Evolutionary conservation across 2,888 invertebrate species (phyloP), one percentile per base, ranked within the genome.

Genomic region (Zootermopsis nevadensis): DNA sequence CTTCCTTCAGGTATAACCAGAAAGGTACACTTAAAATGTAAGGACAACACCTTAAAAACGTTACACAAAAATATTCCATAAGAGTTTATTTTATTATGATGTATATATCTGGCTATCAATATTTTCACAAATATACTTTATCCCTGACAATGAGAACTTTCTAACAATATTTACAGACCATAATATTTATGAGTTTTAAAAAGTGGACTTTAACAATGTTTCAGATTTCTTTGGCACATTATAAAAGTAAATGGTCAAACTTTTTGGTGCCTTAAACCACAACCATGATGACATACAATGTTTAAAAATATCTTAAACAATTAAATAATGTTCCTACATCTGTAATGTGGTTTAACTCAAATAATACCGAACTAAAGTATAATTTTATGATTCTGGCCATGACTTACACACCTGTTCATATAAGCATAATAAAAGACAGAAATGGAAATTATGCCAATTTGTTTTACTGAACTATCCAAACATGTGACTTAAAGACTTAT

Each of bases 231-330:
- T 82, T 82, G 82, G 82, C 82, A 82, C 82, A 53, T 82, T 82
- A 82, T 55, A 82, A 82, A 82, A 82, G 76, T 82, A 82, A 72
- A 35, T 82, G 82, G 82, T 82, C 76, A 53, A 53, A 72, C 72
- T 27, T 53, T 81, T 42, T 33, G 33, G 66, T 66, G 33, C n/a
- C 66, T 60, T 66, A 66, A 79, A 60, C 35, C 35, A 79, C 79
- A 81, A 81, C 69, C 33, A 69, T 48, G n/a, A 53, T n/a, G 72
- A 81, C 60, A 69, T 30, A 31, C 72, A 53, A n/a, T 60, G 27
- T 27, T 60, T n/a, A 19, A 30, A 81, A 31, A 81, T 15, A 33
- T n/a, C 8, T 74, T 8, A 69, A 69, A 69, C 31, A 69, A 33
- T 6, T 33, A 33, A 31, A 30, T 33, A n/a, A 33, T 69, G n/a